phyloP scores from a whole-genome alignment of 2,113 vertebrate genomes.

The Saguinus imperator region DNA sequence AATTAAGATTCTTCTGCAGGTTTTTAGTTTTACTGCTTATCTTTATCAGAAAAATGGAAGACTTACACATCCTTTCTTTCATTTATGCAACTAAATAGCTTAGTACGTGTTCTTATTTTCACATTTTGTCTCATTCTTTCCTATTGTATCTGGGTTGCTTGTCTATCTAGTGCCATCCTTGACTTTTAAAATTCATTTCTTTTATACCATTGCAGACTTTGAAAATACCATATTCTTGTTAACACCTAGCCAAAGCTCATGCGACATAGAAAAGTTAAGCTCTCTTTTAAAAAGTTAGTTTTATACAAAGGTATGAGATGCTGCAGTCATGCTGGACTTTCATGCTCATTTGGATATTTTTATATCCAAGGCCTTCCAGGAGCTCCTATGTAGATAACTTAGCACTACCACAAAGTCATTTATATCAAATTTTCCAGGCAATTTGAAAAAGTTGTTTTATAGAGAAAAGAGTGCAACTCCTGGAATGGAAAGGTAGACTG shows the following conservation, averaged over 20 bases:
- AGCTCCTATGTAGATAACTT: background rate
- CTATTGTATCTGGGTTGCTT: background rate
- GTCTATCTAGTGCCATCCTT: background rate
- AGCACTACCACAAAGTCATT: background rate
- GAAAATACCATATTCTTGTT: background rate
- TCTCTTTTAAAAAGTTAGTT: no score
- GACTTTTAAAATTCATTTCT: background rate
- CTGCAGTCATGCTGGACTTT: rapidly evolving
- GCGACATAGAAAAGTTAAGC: background rate
- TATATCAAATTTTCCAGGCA: no score
- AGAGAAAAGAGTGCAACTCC: background rate
- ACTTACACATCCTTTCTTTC: background rate
- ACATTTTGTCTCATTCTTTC: background rate
- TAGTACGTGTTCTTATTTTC: background rate
- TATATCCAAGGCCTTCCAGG: background rate
- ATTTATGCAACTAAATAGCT: background rate
- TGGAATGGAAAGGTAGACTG: background rate
- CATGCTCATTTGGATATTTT: background rate
- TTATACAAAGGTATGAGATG: background rate
- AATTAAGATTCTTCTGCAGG: background rate
- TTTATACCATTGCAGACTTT: background rate
- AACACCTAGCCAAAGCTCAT: background rate
- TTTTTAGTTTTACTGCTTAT: background rate
- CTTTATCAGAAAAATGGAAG: background rate
- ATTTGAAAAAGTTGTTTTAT: background rate